Evolutionary conservation across 2,797 vertebrate species (phyloP), one percentile per base, ranked within the genome.

Genomic region (Thunnus albacares): DNA sequence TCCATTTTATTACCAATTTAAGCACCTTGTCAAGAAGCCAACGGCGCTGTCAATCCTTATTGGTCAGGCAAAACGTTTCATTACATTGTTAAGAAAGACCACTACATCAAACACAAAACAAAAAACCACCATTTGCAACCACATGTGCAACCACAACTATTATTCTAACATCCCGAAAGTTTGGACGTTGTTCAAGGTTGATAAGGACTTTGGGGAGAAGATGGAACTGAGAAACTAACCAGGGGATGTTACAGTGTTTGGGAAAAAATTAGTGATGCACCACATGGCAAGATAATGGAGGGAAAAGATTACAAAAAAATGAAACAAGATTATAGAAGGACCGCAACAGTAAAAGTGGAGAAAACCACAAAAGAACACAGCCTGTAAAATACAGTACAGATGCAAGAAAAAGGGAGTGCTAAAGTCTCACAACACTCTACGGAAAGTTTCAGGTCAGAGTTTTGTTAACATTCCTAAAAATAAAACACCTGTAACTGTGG

Each of bases 381-480:
- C 15, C 35, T 13, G 15, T 20, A 6, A 41, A 77, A 26, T 14
- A 28, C 55, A 43, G 6, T 18, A n/a, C 7, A 65, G 51, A 57
- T 26, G 57, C 22, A 45, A 18, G n/a, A 24, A 57, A 22, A 45
- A 38, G 2, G 18, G 47, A 47, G 13, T 30, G 13, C 14, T 10
- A 65, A 63, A 63, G 26, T 14, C 38, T 57, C 30, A 5, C 18
- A 57, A 1, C 49, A 22, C 22, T 58, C 28, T 47, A 17, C 20
- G 30, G 18, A 57, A 68, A 59, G 58, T 62, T 75, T 74, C 63
- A 55, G 83, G 8, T 65, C 61, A 68, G 51, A 43, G 47, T 41
- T 62, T 41, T 6, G 38, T 30, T 17, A 35, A 47, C 38, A 43
- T 51, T 59, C 12, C 41, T 65, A 47, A 30, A 24, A 43, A 71